Base-by-base conservation (phyloP, 53 echinoderm and acorn worm species). In the Henricia sp. region DNA sequence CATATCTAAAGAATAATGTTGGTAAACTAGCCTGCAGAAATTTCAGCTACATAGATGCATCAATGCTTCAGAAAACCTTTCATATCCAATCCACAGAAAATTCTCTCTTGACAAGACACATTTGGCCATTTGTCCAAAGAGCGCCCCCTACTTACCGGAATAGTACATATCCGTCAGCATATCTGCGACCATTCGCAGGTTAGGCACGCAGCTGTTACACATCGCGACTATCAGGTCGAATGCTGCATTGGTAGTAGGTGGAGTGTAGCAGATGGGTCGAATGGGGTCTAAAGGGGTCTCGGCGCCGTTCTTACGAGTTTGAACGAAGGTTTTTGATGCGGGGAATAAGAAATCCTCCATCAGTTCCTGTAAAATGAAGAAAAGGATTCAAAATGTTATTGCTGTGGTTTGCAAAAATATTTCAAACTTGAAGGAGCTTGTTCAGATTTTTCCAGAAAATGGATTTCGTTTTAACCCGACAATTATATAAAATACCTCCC, bases 341-440 rank as follows among this genome's bases (percentile, higher is more conserved):
- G 97, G 97, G 63, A 97, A 97, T 51, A 97, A 71, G 86, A 97
- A 97, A 76, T 97, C 97, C 62, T 97, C 97, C 92, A 97, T 82
- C 30, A 96, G 59, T 86, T 96, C 94, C 97, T 96, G 74, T n/a
- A n/a, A n/a, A n/a, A n/a, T n/a, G n/a, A 1, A 28, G 39, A 37
- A 16, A 67, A 38, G 55, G 4, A 55, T 19, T 21, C 4, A 55
- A 13, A 44, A 44, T 9, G 13, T 44, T 13, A 44, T 8, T 33
- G 37, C 30, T 29, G 10, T 36, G 8, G n/a, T 36, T 36, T 13
- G 17, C n/a, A n/a, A n/a, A n/a, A n/a, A n/a, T n/a, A n/a, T n/a
- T n/a, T n/a, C n/a, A n/a, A n/a, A n/a, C n/a, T n/a, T n/a, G n/a
- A n/a, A n/a, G n/a, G n/a, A n/a, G n/a, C n/a, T n/a, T n/a, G n/a